Evolutionary conservation across 2,888 invertebrate genomes (phyloP).

Genomic region (Geotrupes spiniger): DNA sequence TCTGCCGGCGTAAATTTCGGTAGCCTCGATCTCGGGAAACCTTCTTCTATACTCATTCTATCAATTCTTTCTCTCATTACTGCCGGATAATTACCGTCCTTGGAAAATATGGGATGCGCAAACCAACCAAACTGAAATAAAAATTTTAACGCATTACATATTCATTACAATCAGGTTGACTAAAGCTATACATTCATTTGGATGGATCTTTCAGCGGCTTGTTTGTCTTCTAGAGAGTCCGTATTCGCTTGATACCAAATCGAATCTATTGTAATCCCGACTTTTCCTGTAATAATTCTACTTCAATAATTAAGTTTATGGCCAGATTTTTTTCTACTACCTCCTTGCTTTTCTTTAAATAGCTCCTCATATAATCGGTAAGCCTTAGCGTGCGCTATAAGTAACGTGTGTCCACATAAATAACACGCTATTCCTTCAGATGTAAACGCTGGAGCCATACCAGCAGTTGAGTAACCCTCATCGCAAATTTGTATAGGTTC

Average conservation of each 20-base stretch:
- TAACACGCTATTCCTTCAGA: conserved; percentile 57
- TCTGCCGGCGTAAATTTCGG: conserved; percentile 61
- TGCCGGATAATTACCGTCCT: conserved; percentile 62
- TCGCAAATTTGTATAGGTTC: conserved; percentile 39
- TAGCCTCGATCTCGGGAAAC: conserved; percentile 58
- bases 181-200: conserved; percentile 54
- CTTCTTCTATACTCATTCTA: conserved; percentile 57
- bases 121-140: conserved; percentile 61
- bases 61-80: conserved; percentile 60
- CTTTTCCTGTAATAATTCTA: conserved; percentile 50
- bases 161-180: not conserved
- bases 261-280: conserved; percentile 61
- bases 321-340: not conserved
- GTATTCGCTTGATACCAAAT: conserved; percentile 61
- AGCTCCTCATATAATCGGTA: conserved; percentile 50
- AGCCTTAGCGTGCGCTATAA: no score
- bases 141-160: not conserved
- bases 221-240: conserved; percentile 54
- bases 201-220: conserved; percentile 58
- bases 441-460: conserved; percentile 51
- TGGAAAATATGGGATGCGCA: conserved; percentile 63
- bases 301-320: not conserved
- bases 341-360: conserved; percentile 20
- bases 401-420: conserved; percentile 55
- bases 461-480: conserved; percentile 37